A percentile compares a stretch with the other conserved stretches of the same genome.
These are phyloP conservation scores for Ctenopoma kingsleyae DNA, from an alignment of 2,797 vertebrate genomes.

Conservation along the genomic window DNA sequence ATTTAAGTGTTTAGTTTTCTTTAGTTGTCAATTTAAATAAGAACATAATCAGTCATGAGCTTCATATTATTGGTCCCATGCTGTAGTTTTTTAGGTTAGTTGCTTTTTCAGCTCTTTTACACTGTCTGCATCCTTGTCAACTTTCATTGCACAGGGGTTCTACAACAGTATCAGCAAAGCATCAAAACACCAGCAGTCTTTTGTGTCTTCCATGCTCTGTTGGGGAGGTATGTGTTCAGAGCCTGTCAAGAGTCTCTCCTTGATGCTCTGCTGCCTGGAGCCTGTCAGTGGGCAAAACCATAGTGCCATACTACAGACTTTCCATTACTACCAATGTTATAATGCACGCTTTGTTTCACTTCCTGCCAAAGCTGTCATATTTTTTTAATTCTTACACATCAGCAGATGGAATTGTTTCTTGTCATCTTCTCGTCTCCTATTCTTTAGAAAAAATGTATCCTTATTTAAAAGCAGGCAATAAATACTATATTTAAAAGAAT, in stretches of 20 bases:
- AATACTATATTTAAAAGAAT: neutral
- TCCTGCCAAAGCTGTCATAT: constrained; percentile 21
- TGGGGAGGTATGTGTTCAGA: constrained; percentile 40
- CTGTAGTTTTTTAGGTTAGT: neutral
- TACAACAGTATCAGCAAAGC: constrained; percentile 24
- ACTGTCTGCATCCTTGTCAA: constrained; percentile 9
- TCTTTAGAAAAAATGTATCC: neutral
- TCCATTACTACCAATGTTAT: constrained; percentile 31
- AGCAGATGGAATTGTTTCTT: constrained; percentile 1
- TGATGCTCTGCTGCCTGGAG: constrained; percentile 49
- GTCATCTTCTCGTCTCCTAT: neutral
- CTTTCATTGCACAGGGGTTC: constrained; percentile 24
- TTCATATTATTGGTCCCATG: constrained; percentile 23
- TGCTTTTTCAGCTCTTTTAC: constrained; percentile 10
- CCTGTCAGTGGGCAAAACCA: constrained; percentile 40
- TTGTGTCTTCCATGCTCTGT: constrained; percentile 23
- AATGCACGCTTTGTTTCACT: constrained; percentile 16
- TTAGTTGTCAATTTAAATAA: constrained; percentile 53
- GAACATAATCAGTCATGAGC: constrained; percentile 43
- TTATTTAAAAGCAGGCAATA: constrained; percentile 1
- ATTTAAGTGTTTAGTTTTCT: constrained; percentile 48
- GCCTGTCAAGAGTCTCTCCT: constrained; percentile 36
- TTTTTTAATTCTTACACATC: constrained; percentile 16
- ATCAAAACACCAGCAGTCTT: constrained; percentile 31
- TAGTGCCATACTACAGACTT: constrained; percentile 22